Conservation (phyloP, 2,797 vertebrate species). For the Tenualosa thibaudeaui region DNA sequence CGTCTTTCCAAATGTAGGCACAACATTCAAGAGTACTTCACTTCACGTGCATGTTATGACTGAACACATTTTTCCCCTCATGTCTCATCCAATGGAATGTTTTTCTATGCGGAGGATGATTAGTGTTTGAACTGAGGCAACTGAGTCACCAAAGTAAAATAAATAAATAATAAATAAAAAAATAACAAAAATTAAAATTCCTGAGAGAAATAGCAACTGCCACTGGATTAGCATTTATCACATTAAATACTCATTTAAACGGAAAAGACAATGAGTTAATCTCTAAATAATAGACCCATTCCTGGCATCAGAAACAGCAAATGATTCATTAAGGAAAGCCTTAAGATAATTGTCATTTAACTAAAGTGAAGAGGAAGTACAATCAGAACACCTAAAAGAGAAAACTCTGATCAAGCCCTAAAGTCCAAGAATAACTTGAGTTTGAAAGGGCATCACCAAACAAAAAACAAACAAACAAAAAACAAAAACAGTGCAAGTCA, state of each 20-base stretch:
- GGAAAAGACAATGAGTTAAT: not conserved
- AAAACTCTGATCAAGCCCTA: not conserved
- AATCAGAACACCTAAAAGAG: not conserved
- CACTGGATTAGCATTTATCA: not conserved
- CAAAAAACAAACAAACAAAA: no score
- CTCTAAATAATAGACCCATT: not conserved
- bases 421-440: not conserved
- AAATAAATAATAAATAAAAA: not conserved
- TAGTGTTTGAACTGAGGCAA: conserved; percentile 27
- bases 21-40: conserved; percentile 28
- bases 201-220: not conserved
- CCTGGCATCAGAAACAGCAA: not conserved
- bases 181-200: no score
- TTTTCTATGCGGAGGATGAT: conserved; percentile 36
- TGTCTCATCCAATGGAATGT: conserved; percentile 40
- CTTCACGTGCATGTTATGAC: conserved; percentile 38
- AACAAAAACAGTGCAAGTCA: not conserved
- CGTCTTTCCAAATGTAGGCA: conserved; percentile 30
- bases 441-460: not conserved
- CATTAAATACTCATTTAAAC: not conserved
- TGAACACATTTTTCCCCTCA: conserved; percentile 32
- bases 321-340: not conserved
- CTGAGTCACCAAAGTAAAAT: not conserved
- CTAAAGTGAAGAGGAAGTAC: not conserved
- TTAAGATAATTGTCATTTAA: not conserved